Evolutionary conservation across 2,888 invertebrate species (phyloP), one percentile per base, ranked within the genome.

Genomic region (Bombylius major): DNA sequence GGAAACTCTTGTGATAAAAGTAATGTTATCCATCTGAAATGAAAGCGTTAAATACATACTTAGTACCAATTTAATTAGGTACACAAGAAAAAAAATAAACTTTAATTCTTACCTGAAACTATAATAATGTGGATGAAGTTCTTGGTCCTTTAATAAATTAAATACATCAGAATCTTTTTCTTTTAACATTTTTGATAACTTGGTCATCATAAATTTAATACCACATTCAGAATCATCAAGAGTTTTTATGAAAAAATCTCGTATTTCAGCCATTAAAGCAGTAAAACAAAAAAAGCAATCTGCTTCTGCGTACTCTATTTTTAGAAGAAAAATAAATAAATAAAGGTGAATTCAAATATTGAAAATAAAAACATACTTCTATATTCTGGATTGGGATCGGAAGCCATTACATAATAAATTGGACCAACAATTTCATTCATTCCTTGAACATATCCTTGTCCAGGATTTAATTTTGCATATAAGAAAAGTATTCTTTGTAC

Each of bases 361-460:
- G 12, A 11, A 32, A 7, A 61, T 11, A 45, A 34, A 51, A 3
- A 65, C 59, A 69, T 70, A 92, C 93, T 83, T 78, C 89, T 80
- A 78, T 84, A 90, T 53, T 83, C 80, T 36, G 78, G 71, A 70
- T 92, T 83, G 0, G 89, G 82, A 76, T 98, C 94, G 32, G 86
- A 88, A 8, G 98, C 97, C 74, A 99, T 93, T 0, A 93, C 88
- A 74, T 96, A 95, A 76, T 99, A 99, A 66, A 99, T 93, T 8
- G 98, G 98, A 0, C 97, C 99, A 49, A 99, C 86, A 65, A 99
- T 95, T 76, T 99, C 99, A 76, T 99, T 99, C 98, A 99, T 99
- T 54, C 99, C 99, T 77, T 98, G 91, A 1, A 93, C 92, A 69
- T 92, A 91, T 12, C 95, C 87, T 70, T 97, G 95, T 0, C 98